Conservation (phyloP, 2,888 invertebrate genomes). For the Eupithecia insigniata region DNA sequence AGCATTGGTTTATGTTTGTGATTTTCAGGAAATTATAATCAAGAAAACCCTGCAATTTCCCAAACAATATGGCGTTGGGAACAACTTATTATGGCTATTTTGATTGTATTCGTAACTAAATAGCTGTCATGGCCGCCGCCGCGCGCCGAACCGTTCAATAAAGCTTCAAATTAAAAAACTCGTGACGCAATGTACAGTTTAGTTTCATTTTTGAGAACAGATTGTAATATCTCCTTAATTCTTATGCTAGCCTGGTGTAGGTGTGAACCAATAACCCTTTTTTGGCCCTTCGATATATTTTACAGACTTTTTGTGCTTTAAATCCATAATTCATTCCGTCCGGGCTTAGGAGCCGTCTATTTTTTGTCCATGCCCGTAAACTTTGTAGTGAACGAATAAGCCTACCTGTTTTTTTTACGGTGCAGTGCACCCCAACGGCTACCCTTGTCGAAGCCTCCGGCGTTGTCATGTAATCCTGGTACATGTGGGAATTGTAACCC, state of each 20-base stretch:
- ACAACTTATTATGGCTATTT: neutral
- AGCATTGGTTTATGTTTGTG: neutral
- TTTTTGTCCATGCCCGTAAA: slow-evolving; percentile 29
- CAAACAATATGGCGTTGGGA: neutral
- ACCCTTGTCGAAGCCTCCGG: slow-evolving; percentile 33
- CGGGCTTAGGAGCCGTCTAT: slow-evolving; percentile 25
- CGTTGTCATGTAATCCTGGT: slow-evolving; percentile 48
- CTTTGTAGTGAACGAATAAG: neutral
- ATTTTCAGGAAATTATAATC: neutral
- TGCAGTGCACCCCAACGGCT: slow-evolving; percentile 19
- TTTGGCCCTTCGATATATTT: slow-evolving; percentile 36
- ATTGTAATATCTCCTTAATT: slow-evolving; percentile 13
- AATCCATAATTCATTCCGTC: slow-evolving; percentile 28
- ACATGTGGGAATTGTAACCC: slow-evolving; percentile 49
- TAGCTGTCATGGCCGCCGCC: neutral
- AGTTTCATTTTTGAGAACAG: slow-evolving; percentile 3
- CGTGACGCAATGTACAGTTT: too few species aligned
- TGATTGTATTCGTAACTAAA: neutral
- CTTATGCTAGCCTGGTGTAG: slow-evolving; percentile 48
- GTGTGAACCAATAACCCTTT: slow-evolving; percentile 52
- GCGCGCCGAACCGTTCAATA: neutral
- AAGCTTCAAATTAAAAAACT: neutral
- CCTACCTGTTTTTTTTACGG: slow-evolving; percentile 20
- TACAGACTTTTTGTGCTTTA: slow-evolving; percentile 32
- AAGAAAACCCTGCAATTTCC: neutral